Conservation (phyloP, 1,140 invertebrate genomes). For the Cyphomyrmex costatus region DNA sequence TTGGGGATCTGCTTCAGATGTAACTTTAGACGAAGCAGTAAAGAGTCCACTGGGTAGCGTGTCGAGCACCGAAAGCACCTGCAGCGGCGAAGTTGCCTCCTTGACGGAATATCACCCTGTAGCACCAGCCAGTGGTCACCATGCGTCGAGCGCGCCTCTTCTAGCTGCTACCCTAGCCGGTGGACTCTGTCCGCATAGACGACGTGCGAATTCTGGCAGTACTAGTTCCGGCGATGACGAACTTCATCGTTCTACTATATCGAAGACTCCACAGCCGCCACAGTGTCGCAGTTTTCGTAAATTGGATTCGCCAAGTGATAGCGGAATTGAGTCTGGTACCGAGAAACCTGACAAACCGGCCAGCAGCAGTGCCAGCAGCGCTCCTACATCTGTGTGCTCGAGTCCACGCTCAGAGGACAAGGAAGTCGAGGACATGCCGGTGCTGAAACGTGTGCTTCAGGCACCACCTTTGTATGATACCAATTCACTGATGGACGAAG, state of each 20-base stretch:
- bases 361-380: slow-evolving; percentile 90
- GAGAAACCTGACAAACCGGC: slow-evolving; percentile 92
- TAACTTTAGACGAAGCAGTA: slow-evolving; percentile 91
- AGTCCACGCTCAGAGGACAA: slow-evolving; percentile 95
- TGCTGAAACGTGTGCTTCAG: slow-evolving; percentile 95
- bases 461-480: slow-evolving; percentile 96
- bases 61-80: slow-evolving; percentile 93
- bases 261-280: slow-evolving; percentile 86
- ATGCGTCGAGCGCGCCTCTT: slow-evolving; percentile 90
- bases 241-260: slow-evolving; percentile 89
- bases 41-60: slow-evolving; percentile 95
- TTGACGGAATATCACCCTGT: slow-evolving; percentile 89
- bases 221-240: slow-evolving; percentile 93
- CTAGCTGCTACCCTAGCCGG: slow-evolving; percentile 93
- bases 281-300: slow-evolving; percentile 90
- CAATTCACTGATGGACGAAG: slow-evolving; percentile 96
- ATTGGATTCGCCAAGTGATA: slow-evolving; percentile 96
- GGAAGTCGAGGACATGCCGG: slow-evolving; percentile 97
- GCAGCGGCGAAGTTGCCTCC: slow-evolving; percentile 89
- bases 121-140: slow-evolving; percentile 82
- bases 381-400: slow-evolving; percentile 93
- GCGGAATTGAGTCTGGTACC: slow-evolving; percentile 96
- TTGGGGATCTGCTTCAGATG: slow-evolving; percentile 91
- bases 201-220: slow-evolving; percentile 92
- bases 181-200: slow-evolving; percentile 89